Base-by-base conservation (phyloP, 53 echinoderm and acorn worm genomes). In the Arbacia lixula region DNA sequence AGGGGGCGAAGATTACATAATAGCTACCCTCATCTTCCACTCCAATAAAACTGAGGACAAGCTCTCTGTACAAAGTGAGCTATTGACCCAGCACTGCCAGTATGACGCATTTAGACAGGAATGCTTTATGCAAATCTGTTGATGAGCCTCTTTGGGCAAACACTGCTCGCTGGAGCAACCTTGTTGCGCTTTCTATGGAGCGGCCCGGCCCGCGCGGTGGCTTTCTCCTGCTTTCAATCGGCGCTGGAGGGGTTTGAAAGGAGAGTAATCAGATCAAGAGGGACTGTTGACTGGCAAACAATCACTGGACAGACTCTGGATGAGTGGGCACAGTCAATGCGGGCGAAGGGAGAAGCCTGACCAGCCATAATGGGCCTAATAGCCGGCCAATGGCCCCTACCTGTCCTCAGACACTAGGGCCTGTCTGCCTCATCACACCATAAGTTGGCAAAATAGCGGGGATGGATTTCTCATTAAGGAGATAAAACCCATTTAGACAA, bases 1-100 rank as follows among this genome's bases (percentile, higher is more conserved):
- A 46, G 49, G 74, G 53, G 50, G 49, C 74, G 53, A 51, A 74
- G 74, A 54, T 74, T 74, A 74, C 74, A 74, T 74, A 74, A 74
- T 34, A 34, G 35, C 50, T 52, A 53, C 36, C 54, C 74, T 30
- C 74, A 52, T 35, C 74, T 74, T 53, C 29, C 41, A 37, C 67
- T 67, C 39, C 46, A 53, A 28, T 74, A 29, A 52, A 53, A 53
- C 36, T 46, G 46, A 10, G 6, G 46, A 46, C 8, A 46, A 46
- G 35, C 30, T 52, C 31, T 49, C 74, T 34, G 51, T 0, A 12
- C 51, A 74, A 5, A 57, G n/a, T 46, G 53, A 35, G 53, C 53
- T 51, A 51, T 69, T 69, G 40, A 10, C 53, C 53, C 33, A 74
- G 22, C 53, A 10, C 8, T 10, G 12, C 74, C 17, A 17, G n/a